Evolutionary conservation across 2,797 vertebrate species (phyloP), one percentile per base, ranked within the genome.

Genomic region (Enteromius unitaeniatus): DNA sequence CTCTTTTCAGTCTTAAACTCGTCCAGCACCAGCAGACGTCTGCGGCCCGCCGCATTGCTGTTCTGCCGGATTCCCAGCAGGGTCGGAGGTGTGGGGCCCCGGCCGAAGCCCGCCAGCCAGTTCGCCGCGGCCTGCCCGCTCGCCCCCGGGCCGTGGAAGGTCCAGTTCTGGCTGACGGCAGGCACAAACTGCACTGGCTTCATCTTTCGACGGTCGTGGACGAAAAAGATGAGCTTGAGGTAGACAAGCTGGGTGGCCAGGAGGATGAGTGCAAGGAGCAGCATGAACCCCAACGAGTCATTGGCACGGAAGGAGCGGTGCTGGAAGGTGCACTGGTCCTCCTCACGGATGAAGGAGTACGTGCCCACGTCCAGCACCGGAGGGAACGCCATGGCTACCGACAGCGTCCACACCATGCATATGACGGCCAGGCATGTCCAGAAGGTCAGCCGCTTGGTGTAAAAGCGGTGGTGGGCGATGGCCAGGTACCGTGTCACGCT

Each of bases 141-240:
- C 17, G 98, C 98, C 70, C 98, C 98, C 0, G 98, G 98, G 84
- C 98, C 98, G 28, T 99, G 98, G 90, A 99, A 99, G 95, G 98
- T 99, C 98, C 98, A 99, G 95, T 99, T 99, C 96, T 99, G 98
- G 94, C 98, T 99, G 91, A 99, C 97, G 3, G 98, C 98, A 84
- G 98, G 98, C 95, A 99, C 98, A 73, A 99, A 99, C 97, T 99
- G 98, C 93, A 99, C 98, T 31, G 98, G 98, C 95, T 99, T 99
- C 98, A 99, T 99, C 97, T 99, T 99, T 94, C 98, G 96, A 82
- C 97, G 97, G 90, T 99, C 97, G 2, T 99, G 97, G 89, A 99
- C 98, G 78, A 99, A 99, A 95, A 99, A 99, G 92, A 99, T 99
- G 95, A 99, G 98, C 97, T 99, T 99, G 97, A 99, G 98, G 98